A percentile compares a stretch with the other conserved stretches of the same genome.
These are phyloP conservation scores for Cyanocitta stelleri DNA, from an alignment of 2,113 vertebrate species.

Conservation along the genomic window DNA sequence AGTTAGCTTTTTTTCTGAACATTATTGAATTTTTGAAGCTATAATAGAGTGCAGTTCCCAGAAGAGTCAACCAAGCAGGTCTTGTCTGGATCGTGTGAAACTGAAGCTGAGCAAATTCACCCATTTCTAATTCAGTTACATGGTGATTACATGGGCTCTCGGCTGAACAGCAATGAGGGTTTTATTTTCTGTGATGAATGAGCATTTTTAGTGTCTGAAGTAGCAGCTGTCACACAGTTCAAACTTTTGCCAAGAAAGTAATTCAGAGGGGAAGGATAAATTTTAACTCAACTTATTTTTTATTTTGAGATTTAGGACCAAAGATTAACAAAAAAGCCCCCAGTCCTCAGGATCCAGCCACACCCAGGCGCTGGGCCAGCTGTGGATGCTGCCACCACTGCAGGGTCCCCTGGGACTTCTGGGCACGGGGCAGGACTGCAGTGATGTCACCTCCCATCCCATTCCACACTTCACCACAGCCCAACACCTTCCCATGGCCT, in stretches of 20 bases:
- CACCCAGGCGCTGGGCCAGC: neutral
- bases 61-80: conserved; percentile 32
- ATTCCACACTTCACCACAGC: neutral
- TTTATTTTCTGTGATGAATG: conserved; percentile 32
- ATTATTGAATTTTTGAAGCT: neutral
- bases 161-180: neutral
- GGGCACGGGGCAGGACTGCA: neutral
- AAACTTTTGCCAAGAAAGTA: neutral
- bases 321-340: neutral
- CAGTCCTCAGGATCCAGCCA: neutral
- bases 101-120: conserved; percentile 51
- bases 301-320: neutral
- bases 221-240: conserved; percentile 40
- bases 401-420: neutral
- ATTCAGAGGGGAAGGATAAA: neutral
- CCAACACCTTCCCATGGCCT: fast-evolving
- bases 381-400: neutral
- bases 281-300: neutral
- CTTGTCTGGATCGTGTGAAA: conserved; percentile 53
- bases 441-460: neutral
- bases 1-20: neutral
- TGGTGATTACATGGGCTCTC: conserved; percentile 59
- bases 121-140: conserved; percentile 68
- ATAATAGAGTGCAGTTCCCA: neutral
- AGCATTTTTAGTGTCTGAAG: conserved; percentile 18